Evolutionary conservation across 2,888 invertebrate species (phyloP), one percentile per base, ranked within the genome.

Genomic region (Mimumesa dahlbomi): DNA sequence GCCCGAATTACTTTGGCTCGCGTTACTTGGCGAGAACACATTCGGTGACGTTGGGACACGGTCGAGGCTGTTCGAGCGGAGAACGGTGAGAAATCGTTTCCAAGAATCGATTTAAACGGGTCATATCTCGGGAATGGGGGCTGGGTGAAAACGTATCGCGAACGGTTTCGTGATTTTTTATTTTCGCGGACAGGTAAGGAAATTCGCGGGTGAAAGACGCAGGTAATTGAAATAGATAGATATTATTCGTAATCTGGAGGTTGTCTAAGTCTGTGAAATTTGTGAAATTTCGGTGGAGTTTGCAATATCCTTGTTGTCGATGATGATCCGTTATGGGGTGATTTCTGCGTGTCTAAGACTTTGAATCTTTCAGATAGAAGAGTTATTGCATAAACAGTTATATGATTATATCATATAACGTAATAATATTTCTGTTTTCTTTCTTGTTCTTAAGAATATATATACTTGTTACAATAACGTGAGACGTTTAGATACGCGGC

Each of bases 1-100:
- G 38, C 11, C 25, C 62, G 68, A 53, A 73, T 65, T 68, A 68
- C 29, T 57, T 48, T 40, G 72, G 58, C 53, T 43, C 36, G 29
- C 31, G 46, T 19, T 43, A 7, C 18, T 31, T 29, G 57, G 56
- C 22, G 34, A 53, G 61, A 49, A 57, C 48, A 43, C 29, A n/a
- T 45, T 29, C 46, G 13, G n/a, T 3, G 5, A 19, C n/a, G n/a
- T n/a, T n/a, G n/a, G n/a, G n/a, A n/a, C n/a, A n/a, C n/a, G 19
- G 16, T 14, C 25, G 25, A 25, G 16, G n/a, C n/a, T 5, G 42
- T 14, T 21, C 9, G 13, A 9, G 25, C 4, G 11, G 48, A 31
- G 36, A 9, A 13, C 16, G 11, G 48, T 3, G 34, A 61, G 36
- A 57, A 45, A 64, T 64, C 56, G 50, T 40, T 42, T 18, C 5